Evolutionary conservation across 1,140 invertebrate genomes (phyloP).

Genomic region (Nautilus pompilius): DNA sequence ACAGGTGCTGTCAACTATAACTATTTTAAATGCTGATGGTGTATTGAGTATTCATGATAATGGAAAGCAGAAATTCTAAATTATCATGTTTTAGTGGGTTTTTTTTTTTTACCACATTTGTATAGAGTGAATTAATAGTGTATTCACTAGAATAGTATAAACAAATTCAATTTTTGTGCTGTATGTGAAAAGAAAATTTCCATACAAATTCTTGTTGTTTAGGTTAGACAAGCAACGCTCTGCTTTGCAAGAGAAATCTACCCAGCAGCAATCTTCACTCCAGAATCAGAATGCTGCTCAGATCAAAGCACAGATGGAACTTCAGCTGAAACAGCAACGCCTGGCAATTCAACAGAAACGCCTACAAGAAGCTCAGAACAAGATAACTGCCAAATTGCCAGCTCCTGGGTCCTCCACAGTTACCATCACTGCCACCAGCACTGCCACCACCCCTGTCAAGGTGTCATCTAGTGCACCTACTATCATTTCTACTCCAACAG

Average conservation of each 20-base stretch:
- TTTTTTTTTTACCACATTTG: too few relatives aligned
- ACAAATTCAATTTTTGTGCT: too few relatives aligned
- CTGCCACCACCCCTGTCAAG: slow-evolving; percentile 17
- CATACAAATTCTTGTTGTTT: too few relatives aligned
- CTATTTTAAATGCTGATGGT: too few relatives aligned
- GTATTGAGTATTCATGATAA: too few relatives aligned
- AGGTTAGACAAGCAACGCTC: slow-evolving; percentile 49
- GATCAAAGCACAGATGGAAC: slow-evolving; percentile 87
- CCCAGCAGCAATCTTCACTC: slow-evolving; percentile 6
- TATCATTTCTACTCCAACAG: slow-evolving; percentile 30
- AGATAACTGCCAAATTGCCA: slow-evolving; percentile 13
- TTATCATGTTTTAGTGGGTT: too few relatives aligned
- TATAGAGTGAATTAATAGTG: too few relatives aligned
- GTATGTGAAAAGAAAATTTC: too few relatives aligned
- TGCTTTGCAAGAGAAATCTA: slow-evolving; percentile 39
- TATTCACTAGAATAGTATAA: too few relatives aligned
- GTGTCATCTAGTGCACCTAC: slow-evolving; percentile 17
- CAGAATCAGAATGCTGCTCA: slow-evolving; percentile 64
- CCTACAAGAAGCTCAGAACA: slow-evolving; percentile 51
- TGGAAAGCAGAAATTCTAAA: too few relatives aligned
- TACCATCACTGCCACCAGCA: background rate
- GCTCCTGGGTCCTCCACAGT: too few relatives aligned
- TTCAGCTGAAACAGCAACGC: slow-evolving; percentile 79
- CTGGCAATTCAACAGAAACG: slow-evolving; percentile 84
- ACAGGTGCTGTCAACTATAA: too few relatives aligned